Base-by-base conservation (phyloP, 2,113 vertebrate genomes). In the Hoplias malabaricus region DNA sequence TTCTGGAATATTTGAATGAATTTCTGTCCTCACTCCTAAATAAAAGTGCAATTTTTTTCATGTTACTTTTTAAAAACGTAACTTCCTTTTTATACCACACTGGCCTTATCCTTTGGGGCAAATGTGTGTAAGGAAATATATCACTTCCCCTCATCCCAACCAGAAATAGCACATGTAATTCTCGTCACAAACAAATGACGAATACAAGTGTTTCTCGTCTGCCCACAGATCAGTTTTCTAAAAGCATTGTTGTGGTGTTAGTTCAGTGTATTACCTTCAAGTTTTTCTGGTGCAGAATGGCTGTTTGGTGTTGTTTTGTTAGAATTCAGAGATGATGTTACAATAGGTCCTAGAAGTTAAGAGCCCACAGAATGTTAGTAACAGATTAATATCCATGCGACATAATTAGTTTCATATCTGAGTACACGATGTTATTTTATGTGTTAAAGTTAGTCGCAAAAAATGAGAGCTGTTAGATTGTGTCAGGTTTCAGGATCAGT, bases 311-410 rank as follows among this genome's bases (percentile, higher is more conserved):
- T 33, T 54, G 27, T 68, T 73, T 77, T 46, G 3, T 31, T 38
- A 82, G 29, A 1, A 54, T 46, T 14, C 4, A 19, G 10, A 12
- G 46, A 61, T 16, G 25, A 4, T 19, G 0, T 54, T 13, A 4
- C 12, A 53, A 42, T 25, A 43, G 25, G 0, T 70, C 71, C 80
- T 82, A 21, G 65, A 14, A 69, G 66, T 75, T 79, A 79, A 7
- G 34, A 61, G 71, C 57, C 29, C 56, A 77, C 11, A 78, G 29
- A 25, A 53, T 46, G 76, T 82, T 75, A 82, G 77, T 82, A 53
- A 79, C 19, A 66, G 48, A 63, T 79, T 67, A 72, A 31, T 42
- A 21, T 11, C n/a, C 36, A 25, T 43, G 65, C 38, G 43, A 2
- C 16, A 46, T 29, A 19, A 23, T 21, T 13, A 34, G 6, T 43